Conservation (phyloP, 2,888 invertebrate genomes). For the Parnassius orleans region DNA sequence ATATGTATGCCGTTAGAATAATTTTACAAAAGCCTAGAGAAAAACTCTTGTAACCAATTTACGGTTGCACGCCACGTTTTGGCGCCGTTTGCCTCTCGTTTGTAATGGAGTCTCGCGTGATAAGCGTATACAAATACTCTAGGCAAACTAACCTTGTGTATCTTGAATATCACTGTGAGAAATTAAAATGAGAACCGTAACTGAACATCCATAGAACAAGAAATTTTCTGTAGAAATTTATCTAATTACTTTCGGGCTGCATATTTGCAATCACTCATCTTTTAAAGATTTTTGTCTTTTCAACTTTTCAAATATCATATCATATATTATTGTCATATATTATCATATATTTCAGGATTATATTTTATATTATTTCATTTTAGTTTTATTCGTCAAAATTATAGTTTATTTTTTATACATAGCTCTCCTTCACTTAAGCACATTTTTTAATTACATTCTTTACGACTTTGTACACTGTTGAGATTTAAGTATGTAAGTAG, state of each 20-base stretch:
- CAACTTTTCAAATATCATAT: too few species aligned
- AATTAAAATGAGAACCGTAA: background rate
- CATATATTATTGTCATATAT: too few species aligned
- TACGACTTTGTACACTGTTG: background rate
- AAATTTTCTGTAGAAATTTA: too few species aligned
- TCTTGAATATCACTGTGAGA: conserved; percentile 2
- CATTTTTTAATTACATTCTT: background rate
- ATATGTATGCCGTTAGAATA: conserved; percentile 4
- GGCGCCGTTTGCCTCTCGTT: background rate
- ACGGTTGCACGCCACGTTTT: background rate
- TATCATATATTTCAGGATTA: too few species aligned
- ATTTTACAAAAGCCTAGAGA: background rate
- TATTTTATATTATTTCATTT: too few species aligned
- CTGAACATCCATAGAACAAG: too few species aligned
- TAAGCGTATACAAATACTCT: conserved; percentile 5
- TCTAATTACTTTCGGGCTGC: too few species aligned
- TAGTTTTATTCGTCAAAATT: too few species aligned
- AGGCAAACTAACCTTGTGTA: conserved; percentile 5
- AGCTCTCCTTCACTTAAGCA: too few species aligned
- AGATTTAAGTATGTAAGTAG: background rate
- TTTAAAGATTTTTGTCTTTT: too few species aligned
- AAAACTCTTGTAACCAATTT: background rate
- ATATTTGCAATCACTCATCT: too few species aligned
- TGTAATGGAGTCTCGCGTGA: conserved; percentile 1
- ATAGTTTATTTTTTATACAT: too few species aligned